Evolutionary conservation across 2,113 vertebrate species (phyloP).

Genomic region (Isichthys henryi): DNA sequence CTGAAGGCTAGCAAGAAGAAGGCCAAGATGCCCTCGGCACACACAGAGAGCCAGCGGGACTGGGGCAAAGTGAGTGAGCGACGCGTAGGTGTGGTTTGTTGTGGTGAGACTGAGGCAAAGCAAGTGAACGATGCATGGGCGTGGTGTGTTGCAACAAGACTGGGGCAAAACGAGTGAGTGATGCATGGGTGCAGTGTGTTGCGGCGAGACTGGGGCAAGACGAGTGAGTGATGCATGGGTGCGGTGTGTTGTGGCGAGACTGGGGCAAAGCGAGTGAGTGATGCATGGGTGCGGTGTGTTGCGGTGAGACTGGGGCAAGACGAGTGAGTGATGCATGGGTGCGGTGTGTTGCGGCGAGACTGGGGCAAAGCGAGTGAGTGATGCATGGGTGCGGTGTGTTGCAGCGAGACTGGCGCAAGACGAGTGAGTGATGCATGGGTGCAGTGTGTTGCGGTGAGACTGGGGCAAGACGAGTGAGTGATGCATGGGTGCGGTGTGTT

Average conservation of each 20-base stretch:
- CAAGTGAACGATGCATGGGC: neutral
- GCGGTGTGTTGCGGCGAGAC: too few relatives aligned
- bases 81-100: neutral
- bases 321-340: neutral
- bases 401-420: neutral
- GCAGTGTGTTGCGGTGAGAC: too few relatives aligned
- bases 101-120: neutral
- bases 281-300: neutral
- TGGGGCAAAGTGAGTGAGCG: neutral
- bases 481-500: neutral
- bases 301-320: neutral
- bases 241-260: too few relatives aligned
- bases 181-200: neutral
- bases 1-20: conserved; percentile 98
- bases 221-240: neutral
- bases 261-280: neutral
- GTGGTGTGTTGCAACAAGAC: neutral
- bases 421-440: neutral
- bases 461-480: neutral
- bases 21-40: conserved; percentile 97
- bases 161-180: rapidly evolving
- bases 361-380: neutral
- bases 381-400: neutral
- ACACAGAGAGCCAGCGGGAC: conserved; percentile 49
- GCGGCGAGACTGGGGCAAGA: neutral